These are phyloP conservation scores for Bothrops jararaca DNA, from an alignment of 2,113 vertebrate species.

Conservation along the genomic window DNA sequence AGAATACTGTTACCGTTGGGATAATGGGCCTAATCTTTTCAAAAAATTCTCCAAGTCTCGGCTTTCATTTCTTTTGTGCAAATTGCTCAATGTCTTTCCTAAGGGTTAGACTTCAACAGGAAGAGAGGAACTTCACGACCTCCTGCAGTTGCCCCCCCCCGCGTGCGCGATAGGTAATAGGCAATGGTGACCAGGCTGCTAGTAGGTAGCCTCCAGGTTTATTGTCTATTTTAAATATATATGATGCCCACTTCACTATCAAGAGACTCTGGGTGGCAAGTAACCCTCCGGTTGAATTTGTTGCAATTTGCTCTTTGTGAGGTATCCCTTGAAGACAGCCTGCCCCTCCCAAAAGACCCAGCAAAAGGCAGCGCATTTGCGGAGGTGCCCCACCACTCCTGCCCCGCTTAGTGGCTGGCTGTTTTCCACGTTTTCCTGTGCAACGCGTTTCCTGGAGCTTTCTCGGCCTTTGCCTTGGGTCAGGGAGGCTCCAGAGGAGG, in stretches of 20 bases:
- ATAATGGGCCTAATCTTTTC: background rate
- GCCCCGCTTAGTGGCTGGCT: background rate
- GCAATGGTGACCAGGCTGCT: background rate
- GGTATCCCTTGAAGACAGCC: background rate
- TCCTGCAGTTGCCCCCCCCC: background rate
- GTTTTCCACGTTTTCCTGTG: background rate
- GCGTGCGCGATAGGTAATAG: background rate
- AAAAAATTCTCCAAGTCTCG: background rate
- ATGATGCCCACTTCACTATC: background rate
- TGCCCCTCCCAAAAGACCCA: background rate
- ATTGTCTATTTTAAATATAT: background rate
- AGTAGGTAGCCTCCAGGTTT: background rate
- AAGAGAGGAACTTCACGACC: background rate
- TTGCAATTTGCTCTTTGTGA: background rate
- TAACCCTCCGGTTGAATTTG: background rate
- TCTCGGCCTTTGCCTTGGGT: background rate
- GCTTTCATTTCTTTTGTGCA: background rate
- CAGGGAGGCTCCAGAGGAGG: background rate
- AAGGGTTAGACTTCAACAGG: background rate
- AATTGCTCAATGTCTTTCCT: background rate
- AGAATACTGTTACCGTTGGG: background rate
- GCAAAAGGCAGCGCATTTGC: background rate
- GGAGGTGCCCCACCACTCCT: background rate
- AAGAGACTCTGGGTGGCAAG: background rate
- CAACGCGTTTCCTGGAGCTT: background rate